Base-by-base conservation (phyloP, 1,140 invertebrate species). In the Pollicipes pollicipes region DNA sequence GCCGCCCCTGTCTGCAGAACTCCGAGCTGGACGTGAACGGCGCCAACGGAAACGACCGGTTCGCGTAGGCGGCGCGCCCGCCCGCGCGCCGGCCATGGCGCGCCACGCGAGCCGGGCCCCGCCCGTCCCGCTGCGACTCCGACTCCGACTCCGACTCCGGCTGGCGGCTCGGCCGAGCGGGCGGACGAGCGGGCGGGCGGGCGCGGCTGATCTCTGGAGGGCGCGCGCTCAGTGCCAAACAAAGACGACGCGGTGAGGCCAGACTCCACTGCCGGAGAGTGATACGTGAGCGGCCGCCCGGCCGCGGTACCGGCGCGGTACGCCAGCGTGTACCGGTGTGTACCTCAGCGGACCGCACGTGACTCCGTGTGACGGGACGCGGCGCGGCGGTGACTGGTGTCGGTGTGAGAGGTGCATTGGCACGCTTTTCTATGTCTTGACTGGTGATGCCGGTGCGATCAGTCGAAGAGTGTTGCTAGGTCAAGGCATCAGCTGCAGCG, bases 1-100 rank as follows among this genome's bases (percentile, higher is more conserved):
- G n/a, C n/a, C n/a, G n/a, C n/a, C 24, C 24, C 45, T 58, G 6
- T 24, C 45, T 58, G 8, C 64, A 66, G 64, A 66, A 29, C 17
- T 66, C 64, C 17, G 64, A 66, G 24, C 64, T 66, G 27, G 64
- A 66, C 28, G 17, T 66, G 64, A 66, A 66, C 64, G 64, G 64
- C n/a, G 27, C 64, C n/a, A 66, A 66, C 17, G 64, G 64, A 21
- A 66, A 28, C 64, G 64, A 66, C 24, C 27, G 64, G 28, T 66
- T 66, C 28, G 27, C 64, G 27, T 66, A 58, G 21, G 21, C 45
- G n/a, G n/a, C n/a, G n/a, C n/a, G 24, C 45, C 45, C 45, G 24
- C 13, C 45, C 21, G 45, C 24, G 45, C 13, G 13, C 21, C 21
- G 45, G 45, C 21, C 45, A 24, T 58, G 17, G 2, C 45, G 45